Percentiles rank a stretch among this genome's conserved stretches.
phyloP scores from a whole-genome alignment of 2,113 vertebrate species.

The Spea multiplicata region DNA sequence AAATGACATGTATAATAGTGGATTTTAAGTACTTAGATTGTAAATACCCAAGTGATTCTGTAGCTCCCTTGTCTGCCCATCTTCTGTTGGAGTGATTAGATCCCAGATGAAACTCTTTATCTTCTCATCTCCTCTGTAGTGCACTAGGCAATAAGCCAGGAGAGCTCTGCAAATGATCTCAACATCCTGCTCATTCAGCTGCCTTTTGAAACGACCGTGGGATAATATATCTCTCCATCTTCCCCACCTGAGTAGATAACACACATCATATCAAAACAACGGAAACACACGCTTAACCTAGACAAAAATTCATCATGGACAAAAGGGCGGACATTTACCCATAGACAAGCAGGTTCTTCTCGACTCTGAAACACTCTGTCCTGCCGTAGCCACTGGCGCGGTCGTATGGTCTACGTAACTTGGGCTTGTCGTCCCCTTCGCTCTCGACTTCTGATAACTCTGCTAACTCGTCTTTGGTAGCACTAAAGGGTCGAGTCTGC shows the following conservation, averaged over 20 bases:
- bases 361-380: conserved; percentile 95
- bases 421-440: conserved; percentile 89
- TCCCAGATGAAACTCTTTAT: conserved; percentile 99
- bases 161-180: conserved; percentile 93
- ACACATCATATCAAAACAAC: conserved; percentile 10
- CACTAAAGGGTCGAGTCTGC: conserved; percentile 92
- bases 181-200: conserved; percentile 90
- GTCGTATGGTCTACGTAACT: conserved; percentile 86
- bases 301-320: neutral
- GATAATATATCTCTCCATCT: conserved; percentile 95
- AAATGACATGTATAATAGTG: neutral
- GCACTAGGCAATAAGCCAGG: conserved; percentile 90
- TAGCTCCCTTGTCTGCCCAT: conserved; percentile 88
- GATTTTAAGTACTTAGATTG: too few relatives aligned
- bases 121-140: conserved; percentile 97
- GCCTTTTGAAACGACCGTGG: conserved; percentile 95
- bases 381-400: conserved; percentile 89
- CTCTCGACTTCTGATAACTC: conserved; percentile 94
- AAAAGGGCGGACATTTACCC: conserved; percentile 68
- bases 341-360: conserved; percentile 96
- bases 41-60: conserved; percentile 89
- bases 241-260: conserved; percentile 78
- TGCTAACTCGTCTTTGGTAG: conserved; percentile 93
- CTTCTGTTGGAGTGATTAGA: conserved; percentile 91
- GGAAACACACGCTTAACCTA: too few relatives aligned